A percentile compares a stretch with the other conserved stretches of the same genome.
Evolutionary conservation across 2,797 vertebrate genomes (phyloP).

Genomic region (Scleropages formosus): DNA sequence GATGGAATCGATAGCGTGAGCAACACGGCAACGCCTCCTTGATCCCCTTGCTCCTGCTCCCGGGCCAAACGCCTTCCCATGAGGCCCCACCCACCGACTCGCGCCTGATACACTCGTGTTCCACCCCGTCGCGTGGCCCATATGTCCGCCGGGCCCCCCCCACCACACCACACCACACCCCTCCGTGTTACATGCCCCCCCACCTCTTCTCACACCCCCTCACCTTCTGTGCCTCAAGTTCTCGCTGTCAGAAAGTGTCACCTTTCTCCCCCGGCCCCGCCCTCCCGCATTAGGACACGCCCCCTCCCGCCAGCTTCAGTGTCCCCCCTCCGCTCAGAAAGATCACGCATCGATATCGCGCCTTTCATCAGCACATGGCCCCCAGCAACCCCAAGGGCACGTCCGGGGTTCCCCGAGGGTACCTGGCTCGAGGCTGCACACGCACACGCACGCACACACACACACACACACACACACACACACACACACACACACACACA

Average conservation of each 20-base stretch:
- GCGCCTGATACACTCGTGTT: conserved; percentile 39
- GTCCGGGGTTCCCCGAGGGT: too few species aligned
- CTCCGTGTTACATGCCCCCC: neutral
- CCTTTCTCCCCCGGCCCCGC: neutral
- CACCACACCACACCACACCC: neutral
- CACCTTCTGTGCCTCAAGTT: conserved; percentile 5
- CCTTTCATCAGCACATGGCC: too few species aligned
- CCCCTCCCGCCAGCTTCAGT: neutral
- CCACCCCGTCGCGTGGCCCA: conserved; percentile 36
- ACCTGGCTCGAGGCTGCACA: too few species aligned
- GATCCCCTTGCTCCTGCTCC: neutral
- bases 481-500: too few species aligned
- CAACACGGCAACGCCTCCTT: neutral
- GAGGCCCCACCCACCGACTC: neutral
- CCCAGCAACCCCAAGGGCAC: too few species aligned
- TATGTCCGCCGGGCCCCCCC: conserved; percentile 20
- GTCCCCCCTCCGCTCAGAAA: conserved; percentile 39
- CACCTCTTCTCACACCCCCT: conserved; percentile 1
- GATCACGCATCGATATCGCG: too few species aligned
- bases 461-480: too few species aligned
- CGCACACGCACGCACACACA: too few species aligned
- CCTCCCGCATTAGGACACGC: conserved; percentile 45
- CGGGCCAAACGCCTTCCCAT: neutral
- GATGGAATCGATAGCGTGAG: too few species aligned
- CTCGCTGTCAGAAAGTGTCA: neutral